phyloP scores from a whole-genome alignment of 30 jellyfish, hydroid and myxozoan genomes.

The Nemopilema nomurai region DNA sequence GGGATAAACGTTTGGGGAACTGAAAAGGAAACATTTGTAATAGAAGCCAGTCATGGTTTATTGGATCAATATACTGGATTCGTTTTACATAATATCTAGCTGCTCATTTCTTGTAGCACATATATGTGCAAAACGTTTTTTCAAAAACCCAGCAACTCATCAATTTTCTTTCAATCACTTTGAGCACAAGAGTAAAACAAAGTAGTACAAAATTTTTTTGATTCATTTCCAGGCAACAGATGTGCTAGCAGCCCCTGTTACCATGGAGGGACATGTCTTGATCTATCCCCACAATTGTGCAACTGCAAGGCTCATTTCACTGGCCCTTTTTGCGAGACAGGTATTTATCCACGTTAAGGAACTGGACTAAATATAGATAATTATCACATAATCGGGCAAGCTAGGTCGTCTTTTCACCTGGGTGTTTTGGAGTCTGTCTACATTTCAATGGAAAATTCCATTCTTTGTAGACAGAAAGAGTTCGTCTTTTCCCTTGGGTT shows the following conservation, averaged over 20 bases:
- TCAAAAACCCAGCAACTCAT: no score
- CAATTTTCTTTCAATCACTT: neutral
- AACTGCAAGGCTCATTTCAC: neutral
- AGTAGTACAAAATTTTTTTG: neutral
- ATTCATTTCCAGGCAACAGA: neutral
- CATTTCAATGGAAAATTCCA: no score
- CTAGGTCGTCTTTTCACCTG: neutral
- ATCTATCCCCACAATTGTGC: neutral
- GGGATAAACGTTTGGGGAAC: no score
- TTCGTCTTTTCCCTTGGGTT: no score
- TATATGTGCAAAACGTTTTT: no score
- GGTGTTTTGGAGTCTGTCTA: neutral
- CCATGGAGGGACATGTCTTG: constrained; percentile 7
- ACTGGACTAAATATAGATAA: neutral
- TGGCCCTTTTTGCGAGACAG: constrained; percentile 11
- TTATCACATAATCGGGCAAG: neutral
- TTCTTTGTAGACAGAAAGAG: no score
- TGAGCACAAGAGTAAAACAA: neutral
- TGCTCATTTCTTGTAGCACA: no score
- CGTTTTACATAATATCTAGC: no score
- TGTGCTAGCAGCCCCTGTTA: constrained; percentile 10
- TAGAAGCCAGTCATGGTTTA: no score
- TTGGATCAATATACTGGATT: no score
- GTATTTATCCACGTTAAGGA: neutral
- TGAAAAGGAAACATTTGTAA: no score